phyloP scores from a whole-genome alignment of 1,140 invertebrate species.

The Temnothorax curvispinosus region DNA sequence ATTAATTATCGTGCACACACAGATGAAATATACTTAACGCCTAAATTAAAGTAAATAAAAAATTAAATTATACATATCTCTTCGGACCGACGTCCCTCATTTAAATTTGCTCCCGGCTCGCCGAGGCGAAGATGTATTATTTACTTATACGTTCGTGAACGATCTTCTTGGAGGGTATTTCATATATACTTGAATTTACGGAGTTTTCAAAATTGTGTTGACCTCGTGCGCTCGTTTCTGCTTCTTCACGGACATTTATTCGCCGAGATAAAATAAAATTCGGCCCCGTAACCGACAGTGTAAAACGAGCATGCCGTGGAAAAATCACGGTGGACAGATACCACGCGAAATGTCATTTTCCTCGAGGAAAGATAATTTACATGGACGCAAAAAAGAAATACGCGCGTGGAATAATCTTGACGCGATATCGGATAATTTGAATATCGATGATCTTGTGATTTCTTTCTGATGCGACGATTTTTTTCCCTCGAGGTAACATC shows the following conservation, averaged over 20 bases:
- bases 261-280: not conserved
- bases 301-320: not conserved
- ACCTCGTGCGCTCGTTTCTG: not conserved
- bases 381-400: not conserved
- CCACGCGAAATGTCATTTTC: not conserved
- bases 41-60: constrained; percentile 4
- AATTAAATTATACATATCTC: not conserved
- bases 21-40: not conserved
- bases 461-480: not conserved
- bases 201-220: not conserved
- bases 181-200: constrained; percentile 13
- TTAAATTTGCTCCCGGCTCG: not conserved
- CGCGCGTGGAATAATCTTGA: constrained; percentile 27
- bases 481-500: not conserved
- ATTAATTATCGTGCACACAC: not conserved
- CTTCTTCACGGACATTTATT: constrained; percentile 16
- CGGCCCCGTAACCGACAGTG: not conserved
- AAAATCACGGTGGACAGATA: constrained; percentile 15
- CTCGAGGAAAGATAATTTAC: constrained; percentile 12
- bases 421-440: not conserved
- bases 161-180: not conserved
- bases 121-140: constrained; percentile 6
- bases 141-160: not conserved
- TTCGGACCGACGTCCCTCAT: not conserved
- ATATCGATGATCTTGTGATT: not conserved